A percentile compares a stretch with the other conserved stretches of the same genome.
Evolutionary conservation across 2,888 invertebrate species (phyloP).

Genomic region (Morinoia aosen): DNA sequence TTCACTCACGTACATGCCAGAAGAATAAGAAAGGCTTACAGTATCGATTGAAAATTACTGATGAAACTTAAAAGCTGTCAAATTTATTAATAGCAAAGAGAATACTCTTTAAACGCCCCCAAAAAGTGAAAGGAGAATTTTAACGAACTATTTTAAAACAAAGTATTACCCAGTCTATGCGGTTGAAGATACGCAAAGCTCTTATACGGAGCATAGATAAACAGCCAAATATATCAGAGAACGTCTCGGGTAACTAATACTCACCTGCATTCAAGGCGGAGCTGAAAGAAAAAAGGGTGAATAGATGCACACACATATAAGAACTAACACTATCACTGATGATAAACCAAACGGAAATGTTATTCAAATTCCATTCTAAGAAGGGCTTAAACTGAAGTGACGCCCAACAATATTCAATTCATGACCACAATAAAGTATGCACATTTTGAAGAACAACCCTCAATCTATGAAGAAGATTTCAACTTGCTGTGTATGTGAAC

Average conservation of each 20-base stretch:
- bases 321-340: neutral
- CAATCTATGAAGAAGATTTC: neutral
- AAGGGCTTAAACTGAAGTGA: neutral
- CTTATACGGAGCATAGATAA: neutral
- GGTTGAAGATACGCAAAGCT: neutral
- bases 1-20: too few relatives aligned
- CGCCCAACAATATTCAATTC: neutral
- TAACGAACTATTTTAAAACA: neutral
- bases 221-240: neutral
- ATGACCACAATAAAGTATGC: neutral
- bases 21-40: neutral
- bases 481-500: neutral
- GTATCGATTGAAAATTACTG: neutral
- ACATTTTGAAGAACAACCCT: too few relatives aligned
- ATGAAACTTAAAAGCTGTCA: neutral
- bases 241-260: neutral
- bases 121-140: neutral
- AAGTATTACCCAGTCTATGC: neutral
- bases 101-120: neutral
- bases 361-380: neutral
- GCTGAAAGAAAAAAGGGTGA: neutral
- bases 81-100: neutral
- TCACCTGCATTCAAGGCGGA: neutral
- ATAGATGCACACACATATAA: neutral
- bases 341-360: neutral